A percentile compares a stretch with the other conserved stretches of the same genome.
phyloP scores from a whole-genome alignment of 1,140 invertebrate species.

The Zophobas morio region DNA sequence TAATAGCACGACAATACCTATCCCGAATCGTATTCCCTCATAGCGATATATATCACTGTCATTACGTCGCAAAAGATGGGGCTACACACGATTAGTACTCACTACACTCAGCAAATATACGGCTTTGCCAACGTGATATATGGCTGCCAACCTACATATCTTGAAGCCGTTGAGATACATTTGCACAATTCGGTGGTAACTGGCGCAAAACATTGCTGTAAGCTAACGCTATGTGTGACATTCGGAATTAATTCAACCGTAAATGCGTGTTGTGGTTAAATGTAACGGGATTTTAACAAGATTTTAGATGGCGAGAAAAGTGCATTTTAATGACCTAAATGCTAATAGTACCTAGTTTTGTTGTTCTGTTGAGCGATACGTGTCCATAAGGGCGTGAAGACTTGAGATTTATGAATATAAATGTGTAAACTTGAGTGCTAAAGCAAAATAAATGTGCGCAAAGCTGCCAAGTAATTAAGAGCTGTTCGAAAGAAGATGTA shows the following conservation, averaged over 20 bases:
- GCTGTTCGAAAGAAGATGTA: no score
- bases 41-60: conserved; percentile 39
- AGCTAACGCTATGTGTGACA: conserved; percentile 9
- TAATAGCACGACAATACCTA: conserved; percentile 21
- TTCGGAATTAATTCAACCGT: conserved; percentile 23
- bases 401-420: no score
- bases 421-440: no score
- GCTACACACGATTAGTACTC: conserved; percentile 47
- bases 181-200: conserved; percentile 33
- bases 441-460: no score
- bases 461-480: no score
- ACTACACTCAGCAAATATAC: conserved; percentile 42
- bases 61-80: conserved; percentile 44
- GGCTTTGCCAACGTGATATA: conserved; percentile 34
- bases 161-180: conserved; percentile 45
- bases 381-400: no score
- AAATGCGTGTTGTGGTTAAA: conserved; percentile 22
- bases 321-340: no score
- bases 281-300: conserved; percentile 21
- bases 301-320: conserved; percentile 1
- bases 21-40: conserved; percentile 21
- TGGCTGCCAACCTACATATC: conserved; percentile 35
- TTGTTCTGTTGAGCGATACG: no score
- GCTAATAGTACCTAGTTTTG: no score
- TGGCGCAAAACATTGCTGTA: conserved; percentile 14